A percentile compares a stretch with the other conserved stretches of the same genome.
These are phyloP conservation scores for Drosophila punjabiensis DNA, from an alignment of 1,140 invertebrate genomes.

Conservation along the genomic window DNA sequence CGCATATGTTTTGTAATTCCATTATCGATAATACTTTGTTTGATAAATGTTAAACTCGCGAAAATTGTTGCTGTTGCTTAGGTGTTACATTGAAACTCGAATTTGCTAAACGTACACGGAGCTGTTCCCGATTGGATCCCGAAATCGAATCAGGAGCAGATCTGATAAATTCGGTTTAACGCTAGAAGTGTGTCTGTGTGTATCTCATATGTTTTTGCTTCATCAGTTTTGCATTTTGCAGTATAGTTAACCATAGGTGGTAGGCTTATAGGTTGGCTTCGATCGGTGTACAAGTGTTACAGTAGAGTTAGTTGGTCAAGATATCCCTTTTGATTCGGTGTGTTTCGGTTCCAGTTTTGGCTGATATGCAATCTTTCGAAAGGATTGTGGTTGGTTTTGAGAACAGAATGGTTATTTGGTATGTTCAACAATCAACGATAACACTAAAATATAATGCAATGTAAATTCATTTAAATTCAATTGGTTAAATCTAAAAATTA, in stretches of 20 bases:
- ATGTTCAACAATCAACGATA: constrained; percentile 57
- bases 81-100: constrained; percentile 74
- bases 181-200: constrained; percentile 51
- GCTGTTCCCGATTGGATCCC: constrained; percentile 33
- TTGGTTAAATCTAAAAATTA: constrained; percentile 60
- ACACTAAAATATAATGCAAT: constrained; percentile 37
- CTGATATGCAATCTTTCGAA: constrained; percentile 62
- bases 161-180: constrained; percentile 79
- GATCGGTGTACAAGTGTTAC: constrained; percentile 75
- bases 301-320: constrained; percentile 56
- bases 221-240: constrained; percentile 18
- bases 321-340: constrained; percentile 47
- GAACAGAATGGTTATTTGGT: constrained; percentile 31
- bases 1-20: constrained; percentile 54
- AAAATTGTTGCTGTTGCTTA: constrained; percentile 78
- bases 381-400: constrained; percentile 10
- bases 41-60: constrained; percentile 72
- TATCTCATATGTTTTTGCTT: constrained; percentile 23
- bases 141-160: constrained; percentile 20
- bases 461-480: constrained; percentile 46
- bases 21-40: constrained; percentile 68
- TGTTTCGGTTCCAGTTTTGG: constrained; percentile 53
- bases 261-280: constrained; percentile 50
- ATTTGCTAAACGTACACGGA: constrained; percentile 64
- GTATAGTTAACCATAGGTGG: constrained; percentile 46